Percentiles rank a stretch among this genome's conserved stretches.
Evolutionary conservation across 2,797 vertebrate genomes (phyloP).

Genomic region (Neosalanx taihuensis): DNA sequence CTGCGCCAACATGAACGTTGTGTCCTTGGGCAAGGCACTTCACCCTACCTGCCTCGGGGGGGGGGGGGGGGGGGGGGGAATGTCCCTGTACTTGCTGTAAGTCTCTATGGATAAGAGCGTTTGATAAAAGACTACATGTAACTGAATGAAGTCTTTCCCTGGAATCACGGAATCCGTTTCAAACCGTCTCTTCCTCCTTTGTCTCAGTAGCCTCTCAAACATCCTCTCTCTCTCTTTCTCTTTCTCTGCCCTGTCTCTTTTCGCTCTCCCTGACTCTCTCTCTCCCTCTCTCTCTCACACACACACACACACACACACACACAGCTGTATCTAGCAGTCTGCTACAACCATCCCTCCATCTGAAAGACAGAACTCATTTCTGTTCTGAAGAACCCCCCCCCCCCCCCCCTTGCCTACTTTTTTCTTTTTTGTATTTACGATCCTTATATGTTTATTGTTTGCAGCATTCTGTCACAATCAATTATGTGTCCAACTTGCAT

Average conservation of each 20-base stretch:
- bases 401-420: too few species aligned
- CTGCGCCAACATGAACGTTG: too few species aligned
- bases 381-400: background rate
- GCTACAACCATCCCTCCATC: conserved; percentile 17
- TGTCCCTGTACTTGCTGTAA: too few species aligned
- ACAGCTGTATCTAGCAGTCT: conserved; percentile 5
- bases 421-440: too few species aligned
- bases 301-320: background rate
- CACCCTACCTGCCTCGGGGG: too few species aligned
- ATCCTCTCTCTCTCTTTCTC: background rate
- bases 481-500: too few species aligned
- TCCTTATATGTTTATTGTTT: too few species aligned
- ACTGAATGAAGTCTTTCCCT: background rate
- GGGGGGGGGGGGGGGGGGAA: too few species aligned
- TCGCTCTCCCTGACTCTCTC: background rate
- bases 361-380: conserved; percentile 16
- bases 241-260: background rate
- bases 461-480: too few species aligned
- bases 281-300: background rate
- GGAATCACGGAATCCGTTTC: background rate
- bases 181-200: background rate
- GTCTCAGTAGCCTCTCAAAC: background rate
- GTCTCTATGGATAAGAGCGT: too few species aligned
- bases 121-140: too few species aligned
- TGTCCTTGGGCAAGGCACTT: too few species aligned